Base-by-base conservation (phyloP, 2,113 vertebrate genomes). In the Anoura caudifer region DNA sequence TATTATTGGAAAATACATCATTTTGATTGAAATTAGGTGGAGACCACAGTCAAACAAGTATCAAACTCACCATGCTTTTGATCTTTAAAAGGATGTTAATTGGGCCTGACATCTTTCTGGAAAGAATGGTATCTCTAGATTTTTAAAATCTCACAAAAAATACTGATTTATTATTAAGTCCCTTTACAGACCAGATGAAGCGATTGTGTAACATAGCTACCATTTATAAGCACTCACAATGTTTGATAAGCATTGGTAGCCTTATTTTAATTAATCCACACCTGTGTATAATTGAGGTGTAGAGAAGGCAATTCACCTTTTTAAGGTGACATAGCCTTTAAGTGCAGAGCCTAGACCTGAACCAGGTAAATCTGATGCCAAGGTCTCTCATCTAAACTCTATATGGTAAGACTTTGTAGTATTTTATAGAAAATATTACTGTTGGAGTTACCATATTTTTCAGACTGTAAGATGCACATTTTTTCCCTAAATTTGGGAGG, bases 171-270 rank as follows among this genome's bases (percentile, higher is more conserved):
- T 4, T 70, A 90, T 73, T 79, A 80, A 85, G 28, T 75, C 69
- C n/a, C 45, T 94, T 91, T 45, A 56, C 54, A 80, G 90, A 92
- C 45, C 63, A 76, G 28, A n/a, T 92, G 52, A 91, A 90, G 36
- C 31, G 79, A 54, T 24, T 90, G 15, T 84, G 6, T 52, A 43
- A 84, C 24, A 41, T 26, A 56, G 52, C 12, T 54, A 52, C 12
- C 12, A 43, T 88, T 65, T 75, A 41, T 43, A 31, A 86, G 8
- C 50, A 70, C n/a, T 91, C 38, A 86, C 0, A 19, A 41, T 70
- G 26, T 65, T 92, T 84, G 43, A 88, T 93, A 69, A 89, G 14
- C 56, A 89, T 73, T 90, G 26, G 31, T 90, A 61, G 1, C 19
- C 75, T 75, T 38, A 72, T 93, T 92, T 77, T 54, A 45, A 52